Conservation (phyloP, 2,113 vertebrate species). For the Leptobrachium ailaonicum region DNA sequence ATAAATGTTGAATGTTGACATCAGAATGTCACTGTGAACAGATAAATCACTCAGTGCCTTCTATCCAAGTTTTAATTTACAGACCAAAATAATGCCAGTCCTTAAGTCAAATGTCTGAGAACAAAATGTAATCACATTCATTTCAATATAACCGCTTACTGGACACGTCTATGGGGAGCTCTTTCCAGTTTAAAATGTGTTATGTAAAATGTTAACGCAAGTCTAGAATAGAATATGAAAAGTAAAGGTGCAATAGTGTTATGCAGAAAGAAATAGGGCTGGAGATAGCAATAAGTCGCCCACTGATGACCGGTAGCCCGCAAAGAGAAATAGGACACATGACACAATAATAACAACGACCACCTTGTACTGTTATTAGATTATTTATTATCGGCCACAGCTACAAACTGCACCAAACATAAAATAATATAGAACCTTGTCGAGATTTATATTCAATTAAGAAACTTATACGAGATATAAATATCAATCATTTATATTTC, state of each 20-base stretch:
- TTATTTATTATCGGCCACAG: too few relatives aligned
- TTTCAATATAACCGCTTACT: background rate
- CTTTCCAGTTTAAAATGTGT: background rate
- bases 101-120: constrained; percentile 29
- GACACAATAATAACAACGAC: too few relatives aligned
- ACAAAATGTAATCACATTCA: constrained; percentile 23
- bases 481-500: too few relatives aligned
- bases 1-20: constrained; percentile 33
- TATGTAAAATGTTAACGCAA: background rate
- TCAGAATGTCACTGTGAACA: constrained; percentile 3
- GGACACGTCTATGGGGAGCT: background rate
- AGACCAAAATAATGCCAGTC: constrained; percentile 22
- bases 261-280: too few relatives aligned
- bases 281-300: too few relatives aligned
- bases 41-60: constrained; percentile 26
- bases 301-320: too few relatives aligned
- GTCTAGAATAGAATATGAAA: background rate
- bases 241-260: background rate
- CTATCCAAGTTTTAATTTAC: constrained; percentile 27
- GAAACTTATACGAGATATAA: too few relatives aligned
- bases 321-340: too few relatives aligned
- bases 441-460: too few relatives aligned
- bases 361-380: too few relatives aligned
- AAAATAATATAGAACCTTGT: too few relatives aligned
- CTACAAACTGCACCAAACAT: too few relatives aligned